Percentiles rank a stretch among this genome's conserved stretches.
These are phyloP conservation scores for Shargacucullia verbasci DNA, from an alignment of 2,888 invertebrate genomes.

Conservation along the genomic window DNA sequence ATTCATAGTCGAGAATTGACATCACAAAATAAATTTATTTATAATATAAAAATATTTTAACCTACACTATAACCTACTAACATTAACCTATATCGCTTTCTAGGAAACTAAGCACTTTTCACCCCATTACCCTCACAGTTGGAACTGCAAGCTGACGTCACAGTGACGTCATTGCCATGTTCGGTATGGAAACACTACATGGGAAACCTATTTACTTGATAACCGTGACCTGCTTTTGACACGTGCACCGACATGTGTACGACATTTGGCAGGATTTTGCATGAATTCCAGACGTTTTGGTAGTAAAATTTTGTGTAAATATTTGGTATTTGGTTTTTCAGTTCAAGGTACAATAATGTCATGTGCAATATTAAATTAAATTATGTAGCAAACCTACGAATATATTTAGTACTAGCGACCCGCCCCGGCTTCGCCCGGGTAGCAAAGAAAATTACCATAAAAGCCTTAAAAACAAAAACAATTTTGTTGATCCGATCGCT, in stretches of 20 bases:
- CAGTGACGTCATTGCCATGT: conserved; percentile 27
- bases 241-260: conserved; percentile 21
- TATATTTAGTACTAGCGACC: too few relatives aligned
- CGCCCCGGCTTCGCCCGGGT: too few relatives aligned
- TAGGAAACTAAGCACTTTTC: conserved; percentile 10
- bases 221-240: conserved; percentile 35
- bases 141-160: neutral
- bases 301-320: conserved; percentile 14
- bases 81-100: conserved; percentile 22
- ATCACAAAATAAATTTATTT: too few relatives aligned
- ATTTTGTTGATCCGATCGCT: too few relatives aligned
- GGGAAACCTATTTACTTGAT: conserved; percentile 21
- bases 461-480: too few relatives aligned
- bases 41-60: too few relatives aligned
- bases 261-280: conserved; percentile 15
- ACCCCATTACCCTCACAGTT: conserved; percentile 31
- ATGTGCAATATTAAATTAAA: too few relatives aligned
- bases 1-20: too few relatives aligned
- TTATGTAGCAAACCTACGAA: too few relatives aligned
- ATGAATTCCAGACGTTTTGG: conserved; percentile 4
- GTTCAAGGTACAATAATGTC: neutral
- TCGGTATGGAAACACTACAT: conserved; percentile 12
- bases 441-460: too few relatives aligned
- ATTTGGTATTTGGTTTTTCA: conserved; percentile 4
- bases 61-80: conserved; percentile 1